Conservation (phyloP, 2,888 invertebrate genomes). For the Argyresthia goedartella region DNA sequence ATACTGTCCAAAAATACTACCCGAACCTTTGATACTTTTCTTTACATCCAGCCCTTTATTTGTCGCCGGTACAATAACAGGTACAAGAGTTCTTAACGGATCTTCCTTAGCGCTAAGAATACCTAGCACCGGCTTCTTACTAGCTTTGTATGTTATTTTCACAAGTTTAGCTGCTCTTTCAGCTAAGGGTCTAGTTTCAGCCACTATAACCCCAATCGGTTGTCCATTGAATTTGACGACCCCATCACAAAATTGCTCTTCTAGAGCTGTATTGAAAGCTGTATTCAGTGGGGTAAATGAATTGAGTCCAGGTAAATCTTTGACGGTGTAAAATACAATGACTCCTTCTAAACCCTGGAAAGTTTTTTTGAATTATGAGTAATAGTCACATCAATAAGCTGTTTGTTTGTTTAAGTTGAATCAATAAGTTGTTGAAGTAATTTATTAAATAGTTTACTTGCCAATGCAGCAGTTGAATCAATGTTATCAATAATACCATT, state of each 20-base stretch:
- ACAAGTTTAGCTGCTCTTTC: conserved; percentile 69
- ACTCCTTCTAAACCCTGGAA: conserved; percentile 73
- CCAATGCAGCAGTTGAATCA: conserved; percentile 73
- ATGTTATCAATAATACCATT: conserved; percentile 68
- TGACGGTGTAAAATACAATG: conserved; percentile 69
- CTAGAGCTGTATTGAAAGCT: conserved; percentile 21
- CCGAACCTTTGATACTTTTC: conserved; percentile 56
- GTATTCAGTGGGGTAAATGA: conserved; percentile 44
- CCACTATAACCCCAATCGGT: conserved; percentile 62
- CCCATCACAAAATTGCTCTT: conserved; percentile 48
- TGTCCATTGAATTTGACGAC: conserved; percentile 33
- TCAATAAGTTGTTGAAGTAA: no score
- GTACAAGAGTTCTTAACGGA: neutral
- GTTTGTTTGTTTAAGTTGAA: no score
- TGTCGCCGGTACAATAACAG: conserved; percentile 17
- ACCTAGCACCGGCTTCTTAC: conserved; percentile 31
- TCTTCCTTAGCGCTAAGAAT: conserved; percentile 20
- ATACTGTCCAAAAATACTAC: conserved; percentile 72
- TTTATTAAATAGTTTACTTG: conserved; percentile 27
- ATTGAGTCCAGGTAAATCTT: conserved; percentile 78
- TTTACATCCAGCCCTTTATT: conserved; percentile 38
- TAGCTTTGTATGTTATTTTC: conserved; percentile 56
- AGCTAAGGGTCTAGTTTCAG: conserved; percentile 62
- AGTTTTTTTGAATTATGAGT: neutral
- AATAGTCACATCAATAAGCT: no score